phyloP scores from a whole-genome alignment of 2,888 invertebrate species.

The Mechanitis mazaeus region DNA sequence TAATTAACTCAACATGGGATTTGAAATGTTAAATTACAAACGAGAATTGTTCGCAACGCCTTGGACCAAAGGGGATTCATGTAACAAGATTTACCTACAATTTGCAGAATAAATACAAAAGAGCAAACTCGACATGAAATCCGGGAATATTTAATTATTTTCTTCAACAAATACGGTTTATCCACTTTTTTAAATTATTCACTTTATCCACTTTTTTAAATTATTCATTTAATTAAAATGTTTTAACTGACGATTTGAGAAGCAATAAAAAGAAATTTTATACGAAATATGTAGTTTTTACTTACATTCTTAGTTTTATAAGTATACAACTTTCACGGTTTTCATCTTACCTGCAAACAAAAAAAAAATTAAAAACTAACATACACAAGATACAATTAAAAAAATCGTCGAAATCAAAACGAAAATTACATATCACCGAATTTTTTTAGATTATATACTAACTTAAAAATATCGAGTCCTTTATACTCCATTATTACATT shows the following conservation, averaged over 20 bases:
- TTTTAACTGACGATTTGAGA: background rate
- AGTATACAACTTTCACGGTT: background rate
- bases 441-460: no score
- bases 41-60: constrained; percentile 19
- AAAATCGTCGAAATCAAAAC: no score
- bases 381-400: no score
- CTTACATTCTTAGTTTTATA: no score
- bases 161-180: background rate
- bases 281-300: background rate
- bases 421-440: no score
- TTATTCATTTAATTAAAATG: background rate
- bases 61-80: constrained; percentile 15
- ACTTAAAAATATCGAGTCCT: background rate
- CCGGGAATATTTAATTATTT: background rate
- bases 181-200: no score
- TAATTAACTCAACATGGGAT: constrained; percentile 64
- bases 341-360: constrained; percentile 53
- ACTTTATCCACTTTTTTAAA: no score
- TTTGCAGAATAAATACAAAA: constrained; percentile 1
- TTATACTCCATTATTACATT: background rate
- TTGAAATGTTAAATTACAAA: constrained; percentile 46
- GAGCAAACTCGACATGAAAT: background rate
- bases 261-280: background rate
- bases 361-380: constrained; percentile 13
- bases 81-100: constrained; percentile 3